These are phyloP conservation scores for Schizopygopsis pylzovi DNA, from an alignment of 2,797 vertebrate species.

Conservation along the genomic window DNA sequence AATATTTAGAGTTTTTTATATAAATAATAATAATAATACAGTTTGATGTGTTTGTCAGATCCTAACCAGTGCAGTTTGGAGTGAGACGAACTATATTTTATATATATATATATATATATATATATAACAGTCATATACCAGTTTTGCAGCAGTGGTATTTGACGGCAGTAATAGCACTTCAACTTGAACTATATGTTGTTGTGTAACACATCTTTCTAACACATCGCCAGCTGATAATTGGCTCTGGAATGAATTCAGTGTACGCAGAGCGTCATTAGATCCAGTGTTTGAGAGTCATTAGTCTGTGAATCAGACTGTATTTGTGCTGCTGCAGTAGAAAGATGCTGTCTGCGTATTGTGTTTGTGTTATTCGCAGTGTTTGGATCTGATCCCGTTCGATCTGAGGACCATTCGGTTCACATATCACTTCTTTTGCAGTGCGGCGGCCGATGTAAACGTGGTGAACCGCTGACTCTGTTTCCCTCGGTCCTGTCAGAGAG, in stretches of 20 bases:
- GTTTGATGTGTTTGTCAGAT: neutral
- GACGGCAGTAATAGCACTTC: too few species aligned
- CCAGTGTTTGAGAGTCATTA: neutral
- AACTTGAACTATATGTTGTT: neutral
- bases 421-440: neutral
- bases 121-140: too few species aligned
- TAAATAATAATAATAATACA: neutral
- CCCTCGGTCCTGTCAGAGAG: neutral
- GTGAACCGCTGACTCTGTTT: constrained; percentile 6
- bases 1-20: too few species aligned
- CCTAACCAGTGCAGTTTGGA: neutral
- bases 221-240: neutral
- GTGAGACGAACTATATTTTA: neutral
- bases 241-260: neutral
- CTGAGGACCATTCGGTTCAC: neutral
- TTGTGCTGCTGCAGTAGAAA: neutral
- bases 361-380: neutral
- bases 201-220: neutral
- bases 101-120: too few species aligned
- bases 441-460: too few species aligned
- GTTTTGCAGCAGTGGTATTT: neutral
- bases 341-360: neutral
- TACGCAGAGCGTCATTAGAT: neutral
- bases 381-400: neutral
- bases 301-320: neutral